A percentile compares a stretch with the other conserved stretches of the same genome.
phyloP scores from a whole-genome alignment of 2,888 invertebrate species.

The Coleophora deauratella region DNA sequence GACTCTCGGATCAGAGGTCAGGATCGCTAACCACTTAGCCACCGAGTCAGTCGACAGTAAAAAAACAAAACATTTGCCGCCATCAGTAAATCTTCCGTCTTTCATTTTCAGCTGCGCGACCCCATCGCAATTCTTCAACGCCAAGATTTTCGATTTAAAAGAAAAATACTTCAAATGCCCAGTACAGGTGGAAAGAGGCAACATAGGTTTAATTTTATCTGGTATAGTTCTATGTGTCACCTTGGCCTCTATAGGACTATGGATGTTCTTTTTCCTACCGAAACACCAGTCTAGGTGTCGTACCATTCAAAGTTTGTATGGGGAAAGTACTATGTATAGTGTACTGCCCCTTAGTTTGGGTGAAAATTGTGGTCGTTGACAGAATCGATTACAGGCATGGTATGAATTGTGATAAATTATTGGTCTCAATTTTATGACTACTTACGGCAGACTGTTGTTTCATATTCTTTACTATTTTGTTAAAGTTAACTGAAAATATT shows the following conservation, averaged over 20 bases:
- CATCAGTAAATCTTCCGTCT: not conserved
- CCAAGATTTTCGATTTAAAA: constrained; percentile 56
- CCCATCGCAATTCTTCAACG: constrained; percentile 51
- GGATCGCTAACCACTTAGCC: no score
- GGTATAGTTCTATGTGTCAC: constrained; percentile 32
- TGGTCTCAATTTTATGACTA: no score
- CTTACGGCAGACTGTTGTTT: no score
- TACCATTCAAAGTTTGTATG: constrained; percentile 28
- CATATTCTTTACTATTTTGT: no score
- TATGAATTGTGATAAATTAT: no score
- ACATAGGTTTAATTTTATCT: constrained; percentile 31
- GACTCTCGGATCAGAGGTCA: no score
- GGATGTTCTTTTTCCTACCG: constrained; percentile 50
- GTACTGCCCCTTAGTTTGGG: constrained; percentile 30
- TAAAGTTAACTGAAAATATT: no score
- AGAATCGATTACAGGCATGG: no score
- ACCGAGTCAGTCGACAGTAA: no score
- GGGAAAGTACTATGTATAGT: constrained; percentile 35
- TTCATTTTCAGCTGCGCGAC: constrained; percentile 58
- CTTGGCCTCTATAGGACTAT: constrained; percentile 37
- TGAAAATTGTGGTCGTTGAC: not conserved
- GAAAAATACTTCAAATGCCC: constrained; percentile 55
- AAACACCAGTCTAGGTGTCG: constrained; percentile 27
- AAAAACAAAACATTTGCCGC: not conserved
- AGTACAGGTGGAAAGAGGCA: constrained; percentile 14